phyloP scores from a whole-genome alignment of 2,113 vertebrate genomes.

The Protomyctophum bolini region DNA sequence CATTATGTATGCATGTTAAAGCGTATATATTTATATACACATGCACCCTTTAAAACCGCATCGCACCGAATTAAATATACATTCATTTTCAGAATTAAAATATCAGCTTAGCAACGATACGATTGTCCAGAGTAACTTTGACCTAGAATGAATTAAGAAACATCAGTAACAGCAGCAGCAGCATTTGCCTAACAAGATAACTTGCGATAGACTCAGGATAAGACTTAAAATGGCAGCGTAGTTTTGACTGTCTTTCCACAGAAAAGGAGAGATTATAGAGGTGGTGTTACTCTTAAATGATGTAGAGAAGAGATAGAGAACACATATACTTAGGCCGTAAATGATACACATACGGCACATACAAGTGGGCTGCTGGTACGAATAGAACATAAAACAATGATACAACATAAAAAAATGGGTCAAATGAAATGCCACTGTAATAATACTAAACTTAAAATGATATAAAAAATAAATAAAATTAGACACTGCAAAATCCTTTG shows the following conservation, averaged over 20 bases:
- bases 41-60: background rate
- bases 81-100: conserved; percentile 15
- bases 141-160: background rate
- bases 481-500: background rate
- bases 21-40: background rate
- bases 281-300: background rate
- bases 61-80: conserved; percentile 32
- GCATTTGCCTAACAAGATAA: too few relatives aligned
- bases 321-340: background rate
- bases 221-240: too few relatives aligned
- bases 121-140: conserved; percentile 3
- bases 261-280: too few relatives aligned
- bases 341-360: background rate
- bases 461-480: conserved; percentile 14
- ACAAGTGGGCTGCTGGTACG: too few relatives aligned
- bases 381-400: background rate
- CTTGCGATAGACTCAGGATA: too few relatives aligned
- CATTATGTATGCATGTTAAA: background rate
- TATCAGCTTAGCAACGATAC: conserved; percentile 1
- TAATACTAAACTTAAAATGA: background rate
- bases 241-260: too few relatives aligned
- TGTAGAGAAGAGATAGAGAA: background rate
- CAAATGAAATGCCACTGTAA: background rate
- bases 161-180: too few relatives aligned
- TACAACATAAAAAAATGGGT: conserved; percentile 1